Conservation (phyloP, 2,113 vertebrate species). For the Percina caprodes region DNA sequence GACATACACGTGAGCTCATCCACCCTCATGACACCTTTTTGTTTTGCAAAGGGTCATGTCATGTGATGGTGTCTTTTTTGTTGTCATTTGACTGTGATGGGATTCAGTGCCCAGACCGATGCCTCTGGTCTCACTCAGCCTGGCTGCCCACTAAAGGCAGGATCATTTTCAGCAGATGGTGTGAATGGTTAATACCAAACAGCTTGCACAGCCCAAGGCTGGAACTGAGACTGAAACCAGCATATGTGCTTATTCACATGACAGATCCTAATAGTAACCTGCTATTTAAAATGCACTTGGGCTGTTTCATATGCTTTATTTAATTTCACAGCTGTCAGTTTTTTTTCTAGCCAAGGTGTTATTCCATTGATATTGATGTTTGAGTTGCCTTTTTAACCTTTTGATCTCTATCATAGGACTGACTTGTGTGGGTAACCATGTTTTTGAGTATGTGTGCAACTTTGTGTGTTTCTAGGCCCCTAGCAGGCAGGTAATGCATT, state of each 20-base stretch:
- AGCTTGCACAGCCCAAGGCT: slow-evolving; percentile 47
- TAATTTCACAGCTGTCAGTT: neutral
- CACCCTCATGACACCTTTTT: neutral
- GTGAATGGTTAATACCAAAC: slow-evolving; percentile 30
- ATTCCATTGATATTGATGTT: no score
- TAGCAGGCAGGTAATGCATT: slow-evolving; percentile 91
- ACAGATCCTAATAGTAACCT: slow-evolving; percentile 25
- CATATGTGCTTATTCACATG: slow-evolving; percentile 59
- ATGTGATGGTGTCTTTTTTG: slow-evolving; percentile 35
- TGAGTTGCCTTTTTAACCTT: neutral
- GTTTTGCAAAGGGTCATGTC: slow-evolving; percentile 16
- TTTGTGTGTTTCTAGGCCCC: slow-evolving; percentile 84
- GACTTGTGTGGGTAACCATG: neutral
- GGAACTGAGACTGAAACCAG: slow-evolving; percentile 81
- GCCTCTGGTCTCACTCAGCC: slow-evolving; percentile 14
- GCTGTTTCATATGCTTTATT: neutral
- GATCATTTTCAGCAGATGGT: slow-evolving; percentile 50
- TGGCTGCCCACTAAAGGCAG: neutral
- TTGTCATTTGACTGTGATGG: slow-evolving; percentile 50
- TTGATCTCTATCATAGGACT: neutral
- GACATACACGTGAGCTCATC: slow-evolving; percentile 25
- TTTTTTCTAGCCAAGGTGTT: neutral
- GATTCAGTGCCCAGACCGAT: slow-evolving; percentile 37
- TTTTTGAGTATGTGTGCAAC: neutral
- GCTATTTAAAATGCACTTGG: neutral